Base-by-base conservation (phyloP, 64 coral and sea anemone genomes). In the Porites australiensis region DNA sequence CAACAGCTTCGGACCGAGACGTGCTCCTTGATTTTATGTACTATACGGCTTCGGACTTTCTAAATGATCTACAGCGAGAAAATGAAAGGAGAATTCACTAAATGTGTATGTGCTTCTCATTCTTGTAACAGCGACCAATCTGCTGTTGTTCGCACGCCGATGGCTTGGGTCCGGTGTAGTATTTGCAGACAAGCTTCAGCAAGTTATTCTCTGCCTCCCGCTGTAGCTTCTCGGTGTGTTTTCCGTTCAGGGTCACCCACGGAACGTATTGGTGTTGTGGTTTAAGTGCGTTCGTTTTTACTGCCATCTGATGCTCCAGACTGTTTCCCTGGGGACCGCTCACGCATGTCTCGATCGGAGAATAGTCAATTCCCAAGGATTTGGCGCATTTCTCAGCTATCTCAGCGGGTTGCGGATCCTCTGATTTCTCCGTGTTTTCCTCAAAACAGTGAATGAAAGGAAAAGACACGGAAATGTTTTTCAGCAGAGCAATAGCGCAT, bases 371-470 rank as follows among this genome's bases (percentile, higher is more conserved):
- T 50, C 76, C 76, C 60, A 80, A 43, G 19, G 79, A 47, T 21
- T 76, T 23, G 51, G 94, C 94, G 37, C 94, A 95, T 52, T 74
- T 58, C 54, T 86, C 12, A 13, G 83, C 94, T 44, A 82, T 67
- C 16, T 6, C 12, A 37, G 50, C 14, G 47, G 92, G 92, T 14
- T 86, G 4, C 10, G 49, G 74, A 53, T 55, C 44, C 2, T 13
- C 53, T 7, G 63, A 67, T 12, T 9, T 10, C 18, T 84, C 81
- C 4, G 75, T 53, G 8, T 44, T 70, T 53, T 57, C 53, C 83
- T 95, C 94, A 50, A 91, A 70, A 75, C 94, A 95, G 53, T 95
- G 67, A n/a, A 95, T 77, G 64, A 95, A 95, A 4, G 94, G 78
- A 50, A 96, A 93, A 52, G 58, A 96, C n/a, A 20, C 85, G 7